These are phyloP conservation scores for Bugula neritina DNA, from an alignment of 2,888 invertebrate genomes.

Conservation along the genomic window DNA sequence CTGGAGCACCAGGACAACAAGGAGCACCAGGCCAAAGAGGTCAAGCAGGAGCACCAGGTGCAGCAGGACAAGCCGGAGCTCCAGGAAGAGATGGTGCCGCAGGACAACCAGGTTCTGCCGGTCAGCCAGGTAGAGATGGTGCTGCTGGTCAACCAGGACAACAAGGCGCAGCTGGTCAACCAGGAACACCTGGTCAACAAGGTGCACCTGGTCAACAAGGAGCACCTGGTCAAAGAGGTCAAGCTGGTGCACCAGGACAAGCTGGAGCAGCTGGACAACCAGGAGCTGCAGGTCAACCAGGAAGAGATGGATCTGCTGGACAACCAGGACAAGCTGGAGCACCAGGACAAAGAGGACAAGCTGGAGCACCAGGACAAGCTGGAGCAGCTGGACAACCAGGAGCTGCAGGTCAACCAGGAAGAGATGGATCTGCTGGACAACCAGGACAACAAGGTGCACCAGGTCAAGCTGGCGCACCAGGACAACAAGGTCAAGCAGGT, in stretches of 20 bases:
- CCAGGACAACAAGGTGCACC: constrained; percentile 20
- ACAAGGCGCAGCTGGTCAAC: not conserved
- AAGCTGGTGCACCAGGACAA: constrained; percentile 26
- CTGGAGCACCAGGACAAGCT: not conserved
- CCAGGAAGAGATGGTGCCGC: constrained; percentile 24
- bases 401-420: not conserved
- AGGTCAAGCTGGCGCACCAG: constrained; percentile 11
- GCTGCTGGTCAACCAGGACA: constrained; percentile 21
- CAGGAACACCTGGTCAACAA: not conserved
- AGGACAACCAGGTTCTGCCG: not conserved
- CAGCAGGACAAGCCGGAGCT: not conserved
- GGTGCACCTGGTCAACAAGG: not conserved
- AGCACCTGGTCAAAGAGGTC: constrained; percentile 17
- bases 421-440: not conserved
- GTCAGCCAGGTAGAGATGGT: constrained; percentile 27
- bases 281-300: constrained; percentile 24
- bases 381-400: not conserved
- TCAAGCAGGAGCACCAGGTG: constrained; percentile 16
- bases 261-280: constrained; percentile 17
- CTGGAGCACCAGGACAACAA: constrained; percentile 13
- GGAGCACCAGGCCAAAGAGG: not conserved
- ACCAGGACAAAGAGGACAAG: not conserved
- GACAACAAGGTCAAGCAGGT: constrained; percentile 4
- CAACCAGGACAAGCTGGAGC: constrained; percentile 6
- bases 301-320: constrained; percentile 4